Evolutionary conservation across 2,113 vertebrate species (phyloP).

Genomic region (Myocastor coypus): DNA sequence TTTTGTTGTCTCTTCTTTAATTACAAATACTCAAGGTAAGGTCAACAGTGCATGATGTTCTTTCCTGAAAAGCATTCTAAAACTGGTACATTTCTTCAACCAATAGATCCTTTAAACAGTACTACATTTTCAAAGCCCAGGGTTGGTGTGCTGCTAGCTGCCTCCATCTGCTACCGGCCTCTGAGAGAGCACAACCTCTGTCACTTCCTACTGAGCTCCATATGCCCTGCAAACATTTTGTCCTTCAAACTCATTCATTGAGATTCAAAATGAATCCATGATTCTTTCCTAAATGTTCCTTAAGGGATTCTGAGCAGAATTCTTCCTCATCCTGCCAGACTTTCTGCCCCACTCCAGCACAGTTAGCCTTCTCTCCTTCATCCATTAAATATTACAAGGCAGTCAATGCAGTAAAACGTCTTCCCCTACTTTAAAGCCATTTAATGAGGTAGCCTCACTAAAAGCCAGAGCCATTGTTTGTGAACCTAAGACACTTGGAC

Average conservation of each 20-base stretch:
- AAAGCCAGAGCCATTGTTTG: background rate
- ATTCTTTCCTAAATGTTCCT: background rate
- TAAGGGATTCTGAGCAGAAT: background rate
- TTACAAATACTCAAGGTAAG: background rate
- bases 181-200: background rate
- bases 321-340: background rate
- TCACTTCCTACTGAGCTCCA: background rate
- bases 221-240: conserved; percentile 19
- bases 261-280: background rate
- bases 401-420: background rate
- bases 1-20: background rate
- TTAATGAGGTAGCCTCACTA: background rate
- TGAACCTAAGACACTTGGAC: background rate
- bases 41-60: background rate
- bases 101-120: conserved; percentile 7
- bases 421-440: background rate
- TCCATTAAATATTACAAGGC: background rate
- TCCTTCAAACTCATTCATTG: background rate
- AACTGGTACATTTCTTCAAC: background rate
- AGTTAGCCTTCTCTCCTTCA: background rate
- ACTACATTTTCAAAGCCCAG: background rate
- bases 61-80: conserved; percentile 20
- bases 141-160: background rate
- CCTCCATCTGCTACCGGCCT: conserved; percentile 13
- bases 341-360: background rate